Conservation (phyloP, 2,888 invertebrate species). For the Vanessa cardui region DNA sequence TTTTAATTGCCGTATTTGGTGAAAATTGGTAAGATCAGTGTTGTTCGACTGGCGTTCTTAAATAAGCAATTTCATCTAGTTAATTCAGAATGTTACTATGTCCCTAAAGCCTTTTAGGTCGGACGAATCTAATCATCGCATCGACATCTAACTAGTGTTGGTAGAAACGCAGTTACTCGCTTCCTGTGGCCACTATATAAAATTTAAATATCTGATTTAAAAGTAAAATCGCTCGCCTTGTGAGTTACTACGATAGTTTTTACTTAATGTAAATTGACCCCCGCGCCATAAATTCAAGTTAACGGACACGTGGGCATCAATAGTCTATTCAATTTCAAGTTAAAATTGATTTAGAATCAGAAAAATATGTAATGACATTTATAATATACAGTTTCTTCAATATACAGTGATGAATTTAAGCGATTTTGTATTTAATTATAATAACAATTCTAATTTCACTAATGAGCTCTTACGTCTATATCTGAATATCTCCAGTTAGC, state of each 20-base stretch:
- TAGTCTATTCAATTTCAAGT: conserved; percentile 30
- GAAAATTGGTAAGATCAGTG: neutral
- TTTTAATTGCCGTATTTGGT: conserved; percentile 4
- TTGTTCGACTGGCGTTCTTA: neutral
- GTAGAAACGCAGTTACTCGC: neutral
- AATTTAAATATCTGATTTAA: conserved; percentile 34
- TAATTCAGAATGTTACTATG: neutral
- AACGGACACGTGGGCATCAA: conserved; percentile 25
- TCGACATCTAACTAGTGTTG: conserved; percentile 20
- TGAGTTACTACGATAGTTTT: conserved; percentile 32
- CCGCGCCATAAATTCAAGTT: conserved; percentile 32
- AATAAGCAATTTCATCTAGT: neutral
- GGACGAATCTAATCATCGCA: conserved; percentile 14
- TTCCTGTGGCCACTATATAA: conserved; percentile 23
- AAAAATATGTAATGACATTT: too few species aligned
- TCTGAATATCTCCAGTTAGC: neutral
- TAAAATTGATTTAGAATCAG: neutral
- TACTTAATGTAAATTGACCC: conserved; percentile 35
- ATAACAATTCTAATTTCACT: neutral
- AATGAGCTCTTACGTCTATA: neutral
- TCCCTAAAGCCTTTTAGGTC: conserved; percentile 10
- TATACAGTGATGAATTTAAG: neutral
- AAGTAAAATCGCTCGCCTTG: conserved; percentile 30
- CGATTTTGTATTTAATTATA: neutral
- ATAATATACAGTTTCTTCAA: too few species aligned